Base-by-base conservation (phyloP, 2,113 vertebrate species). In the Ceuthmochares aereus region DNA sequence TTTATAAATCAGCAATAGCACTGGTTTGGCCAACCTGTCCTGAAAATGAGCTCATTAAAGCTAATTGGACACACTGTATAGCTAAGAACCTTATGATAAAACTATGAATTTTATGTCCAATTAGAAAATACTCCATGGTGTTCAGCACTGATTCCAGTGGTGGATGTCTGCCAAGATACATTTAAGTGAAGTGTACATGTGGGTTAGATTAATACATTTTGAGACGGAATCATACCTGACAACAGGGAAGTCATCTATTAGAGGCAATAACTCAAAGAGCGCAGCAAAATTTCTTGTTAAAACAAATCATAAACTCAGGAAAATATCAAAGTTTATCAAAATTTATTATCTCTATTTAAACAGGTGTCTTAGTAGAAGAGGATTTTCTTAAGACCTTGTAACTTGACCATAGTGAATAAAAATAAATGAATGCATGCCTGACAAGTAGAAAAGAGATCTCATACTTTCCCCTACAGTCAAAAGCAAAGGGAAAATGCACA, bases 261-360 rank as follows among this genome's bases (percentile, higher is more conserved):
- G 70, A 62, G 30, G 90, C 96, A 97, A 73, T 94, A 96, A 95
- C 89, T 96, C 54, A 74, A 92, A 94, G 84, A 96, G 87, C 93
- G 92, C 51, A 88, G 89, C 32, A 95, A 88, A 95, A 90, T 26
- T 90, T 67, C 82, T 89, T 84, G 52, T 94, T 97, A 95, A 97
- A 95, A 96, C 73, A 25, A 43, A 82, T 74, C 37, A 83, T 87
- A 94, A 91, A 69, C 51, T 62, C 5, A 11, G 59, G 43, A 37
- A 96, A 93, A 94, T 89, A 90, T 58, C 14, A 25, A 64, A 83
- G 26, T 64, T 96, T 81, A 85, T 94, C 94, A 94, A 88, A 69
- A 63, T 95, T 67, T 89, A 81, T 95, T 87, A 55, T 36, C 34
- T 82, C 79, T 85, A 93, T 95, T 95, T 86, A 93, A 96, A 80